These are phyloP conservation scores for Amia ocellicauda DNA, from an alignment of 2,113 vertebrate species.

Conservation along the genomic window DNA sequence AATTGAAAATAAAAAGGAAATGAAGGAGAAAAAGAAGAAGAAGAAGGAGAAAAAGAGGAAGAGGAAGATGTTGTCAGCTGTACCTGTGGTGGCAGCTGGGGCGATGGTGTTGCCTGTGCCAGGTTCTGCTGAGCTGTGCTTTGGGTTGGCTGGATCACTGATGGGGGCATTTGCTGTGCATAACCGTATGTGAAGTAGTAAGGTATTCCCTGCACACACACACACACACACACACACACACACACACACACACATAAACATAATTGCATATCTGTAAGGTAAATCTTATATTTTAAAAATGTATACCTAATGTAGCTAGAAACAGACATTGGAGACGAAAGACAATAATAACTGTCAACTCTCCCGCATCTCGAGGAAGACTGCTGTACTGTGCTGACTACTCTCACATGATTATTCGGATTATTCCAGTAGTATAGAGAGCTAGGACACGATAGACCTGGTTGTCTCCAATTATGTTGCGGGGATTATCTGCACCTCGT, in stretches of 20 bases:
- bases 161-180: conserved; percentile 48
- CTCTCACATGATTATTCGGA: too few species aligned
- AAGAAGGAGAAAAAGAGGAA: too few species aligned
- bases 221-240: background rate
- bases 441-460: too few species aligned
- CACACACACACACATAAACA: background rate
- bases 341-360: too few species aligned
- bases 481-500: background rate
- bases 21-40: too few species aligned
- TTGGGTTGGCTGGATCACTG: conserved; percentile 40
- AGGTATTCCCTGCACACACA: conserved; percentile 44
- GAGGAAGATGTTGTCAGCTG: too few species aligned
- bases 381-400: too few species aligned
- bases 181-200: conserved; percentile 59
- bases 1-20: too few species aligned
- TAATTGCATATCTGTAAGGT: background rate
- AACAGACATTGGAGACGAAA: too few species aligned
- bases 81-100: conserved; percentile 63
- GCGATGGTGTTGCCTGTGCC: conserved; percentile 52
- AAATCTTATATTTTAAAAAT: background rate
- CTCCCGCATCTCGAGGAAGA: too few species aligned
- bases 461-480: background rate
- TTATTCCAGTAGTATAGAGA: too few species aligned
- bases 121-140: conserved; percentile 45
- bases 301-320: too few species aligned